These are phyloP conservation scores for Nebria ingens DNA, from an alignment of 1,140 invertebrate species.

Conservation along the genomic window DNA sequence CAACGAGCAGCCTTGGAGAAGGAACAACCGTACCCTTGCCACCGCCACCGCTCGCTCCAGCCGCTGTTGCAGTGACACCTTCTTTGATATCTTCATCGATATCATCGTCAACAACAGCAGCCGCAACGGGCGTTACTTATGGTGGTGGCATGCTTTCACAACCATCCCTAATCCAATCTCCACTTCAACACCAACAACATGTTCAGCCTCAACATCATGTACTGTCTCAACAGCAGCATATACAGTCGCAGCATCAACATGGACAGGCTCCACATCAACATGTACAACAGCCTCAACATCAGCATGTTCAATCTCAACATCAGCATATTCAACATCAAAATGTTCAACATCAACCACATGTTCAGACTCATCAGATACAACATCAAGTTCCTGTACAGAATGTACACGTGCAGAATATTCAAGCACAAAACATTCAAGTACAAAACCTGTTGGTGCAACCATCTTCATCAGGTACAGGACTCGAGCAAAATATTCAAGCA, in stretches of 20 bases:
- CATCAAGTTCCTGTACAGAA: not conserved
- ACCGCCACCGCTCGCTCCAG: conserved; percentile 12
- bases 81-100: conserved; percentile 1
- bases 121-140: not conserved
- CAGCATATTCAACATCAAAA: not conserved
- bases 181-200: not conserved
- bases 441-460: not conserved
- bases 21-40: conserved; percentile 8
- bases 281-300: not conserved
- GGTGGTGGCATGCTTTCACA: not conserved
- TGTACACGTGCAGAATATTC: not conserved
- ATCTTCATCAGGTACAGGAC: not conserved
- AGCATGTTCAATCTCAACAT: not conserved
- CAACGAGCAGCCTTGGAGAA: conserved; percentile 8
- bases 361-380: not conserved
- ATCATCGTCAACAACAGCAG: conserved; percentile 11
- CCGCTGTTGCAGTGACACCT: conserved; percentile 14
- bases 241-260: not conserved
- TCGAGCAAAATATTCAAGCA: not conserved
- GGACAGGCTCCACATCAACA: not conserved
- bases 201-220: not conserved
- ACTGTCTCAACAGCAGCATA: no score
- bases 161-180: not conserved
- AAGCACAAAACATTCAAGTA: conserved; percentile 4
- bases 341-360: no score